Evolutionary conservation across 2,113 vertebrate species (phyloP), one percentile per base, ranked within the genome.

Genomic region (Plotosus lineatus): DNA sequence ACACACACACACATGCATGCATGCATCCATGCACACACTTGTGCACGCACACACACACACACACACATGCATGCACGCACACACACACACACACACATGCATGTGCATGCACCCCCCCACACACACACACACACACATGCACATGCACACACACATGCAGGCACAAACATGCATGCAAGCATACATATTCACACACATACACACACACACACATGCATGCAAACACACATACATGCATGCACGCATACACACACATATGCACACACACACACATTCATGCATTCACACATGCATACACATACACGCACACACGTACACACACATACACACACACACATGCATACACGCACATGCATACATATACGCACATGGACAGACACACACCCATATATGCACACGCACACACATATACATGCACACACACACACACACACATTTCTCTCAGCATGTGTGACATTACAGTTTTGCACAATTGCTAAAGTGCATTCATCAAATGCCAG

Each of bases 381-480:
- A 38, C 65, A 23, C 63, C 11, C 63, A 66, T 36, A 66, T 36
- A 40, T n/a, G n/a, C 63, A 66, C 63, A 40, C 63, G 40, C 61
- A 23, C 33, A 40, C 63, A 42, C 63, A 66, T 36, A 42, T 36
- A 66, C 63, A 66, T 36, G 21, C 61, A 21, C 61, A 38, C 65
- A 23, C 63, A n/a, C 63, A 66, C 63, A 66, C 63, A 40, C 33
- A 23, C 23, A 44, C 5, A 69, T 69, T 69, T 44, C 66, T 69
- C 66, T 28, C 66, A 69, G 66, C 40, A 10, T 69, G 66, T 69
- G 66, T 69, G 66, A 69, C 66, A 69, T 69, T 69, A 44, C 66
- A 69, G 66, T 69, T 69, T 46, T 69, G 66, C 66, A 46, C 65
- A 68, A 68, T 68, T 68, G 65, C 65, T 68, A n/a, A n/a, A 68